phyloP scores from a whole-genome alignment of 2,113 vertebrate genomes.

The Taxidea taxus region DNA sequence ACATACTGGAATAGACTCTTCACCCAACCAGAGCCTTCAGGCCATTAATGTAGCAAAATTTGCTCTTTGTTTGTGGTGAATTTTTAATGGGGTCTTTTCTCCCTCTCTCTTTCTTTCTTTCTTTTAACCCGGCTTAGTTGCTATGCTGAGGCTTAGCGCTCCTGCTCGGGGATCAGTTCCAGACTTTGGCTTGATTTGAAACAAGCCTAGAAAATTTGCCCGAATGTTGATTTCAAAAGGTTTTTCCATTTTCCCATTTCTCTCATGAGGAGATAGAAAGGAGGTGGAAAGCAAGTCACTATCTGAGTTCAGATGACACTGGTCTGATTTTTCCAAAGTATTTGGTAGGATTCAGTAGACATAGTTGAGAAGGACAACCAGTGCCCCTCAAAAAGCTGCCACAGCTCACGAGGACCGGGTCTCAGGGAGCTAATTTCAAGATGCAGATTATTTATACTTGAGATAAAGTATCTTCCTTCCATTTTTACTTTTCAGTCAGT shows the following conservation, averaged over 20 bases:
- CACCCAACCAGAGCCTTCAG: constrained; percentile 62
- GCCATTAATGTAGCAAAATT: constrained; percentile 80
- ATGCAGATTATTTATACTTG: constrained; percentile 74
- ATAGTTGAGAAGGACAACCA: accelerated
- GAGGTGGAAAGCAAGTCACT: constrained; percentile 52
- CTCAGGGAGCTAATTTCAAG: constrained; percentile 57
- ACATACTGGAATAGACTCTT: constrained; percentile 51
- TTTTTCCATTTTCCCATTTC: constrained; percentile 71
- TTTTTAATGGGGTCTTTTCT: background rate
- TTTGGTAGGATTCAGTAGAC: background rate
- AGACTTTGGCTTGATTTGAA: constrained; percentile 78
- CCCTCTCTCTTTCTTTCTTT: background rate
- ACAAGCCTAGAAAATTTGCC: constrained; percentile 71
- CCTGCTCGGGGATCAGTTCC: constrained; percentile 80
- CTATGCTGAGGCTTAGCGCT: constrained; percentile 79
- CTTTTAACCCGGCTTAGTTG: constrained; percentile 72
- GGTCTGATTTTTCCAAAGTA: background rate
- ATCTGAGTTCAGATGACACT: background rate
- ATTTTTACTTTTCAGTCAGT: background rate
- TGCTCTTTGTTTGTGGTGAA: constrained; percentile 52
- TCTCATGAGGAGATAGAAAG: constrained; percentile 47
- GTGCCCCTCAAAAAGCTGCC: background rate
- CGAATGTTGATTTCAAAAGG: constrained; percentile 67
- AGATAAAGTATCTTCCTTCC: background rate
- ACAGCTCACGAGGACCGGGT: background rate